Conservation (phyloP, 2,113 vertebrate genomes). For the Periophthalmodon schlosseri region DNA sequence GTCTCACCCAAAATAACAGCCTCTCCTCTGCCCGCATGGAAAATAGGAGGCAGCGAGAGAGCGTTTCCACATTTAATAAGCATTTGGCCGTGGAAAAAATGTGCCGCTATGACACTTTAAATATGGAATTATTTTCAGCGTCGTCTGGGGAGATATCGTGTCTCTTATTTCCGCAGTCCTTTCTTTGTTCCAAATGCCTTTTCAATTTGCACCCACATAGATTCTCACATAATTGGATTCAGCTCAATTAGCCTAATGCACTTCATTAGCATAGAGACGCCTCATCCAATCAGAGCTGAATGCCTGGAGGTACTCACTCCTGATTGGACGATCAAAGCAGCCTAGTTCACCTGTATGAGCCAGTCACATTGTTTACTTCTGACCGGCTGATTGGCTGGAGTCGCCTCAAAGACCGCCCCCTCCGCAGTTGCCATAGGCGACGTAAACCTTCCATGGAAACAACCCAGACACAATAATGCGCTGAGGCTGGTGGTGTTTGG, state of each 20-base stretch:
- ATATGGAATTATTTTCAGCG: not conserved
- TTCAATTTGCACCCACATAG: slow-evolving; percentile 33
- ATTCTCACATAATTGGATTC: slow-evolving; percentile 52
- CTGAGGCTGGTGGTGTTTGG: slow-evolving; percentile 31
- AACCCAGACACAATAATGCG: slow-evolving; percentile 60
- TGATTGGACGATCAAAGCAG: slow-evolving; percentile 49
- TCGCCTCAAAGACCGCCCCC: slow-evolving; percentile 53
- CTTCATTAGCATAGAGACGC: slow-evolving; percentile 54
- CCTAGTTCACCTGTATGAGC: slow-evolving; percentile 52
- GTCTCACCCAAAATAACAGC: slow-evolving; percentile 63
- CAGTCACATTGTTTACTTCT: slow-evolving; percentile 50
- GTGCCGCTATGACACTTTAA: slow-evolving; percentile 14
- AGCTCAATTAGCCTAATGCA: slow-evolving; percentile 60
- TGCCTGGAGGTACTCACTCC: slow-evolving; percentile 26
- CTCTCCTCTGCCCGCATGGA: slow-evolving; percentile 59
- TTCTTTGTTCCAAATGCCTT: slow-evolving; percentile 22
- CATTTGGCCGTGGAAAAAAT: slow-evolving; percentile 13
- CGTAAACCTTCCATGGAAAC: slow-evolving; percentile 77
- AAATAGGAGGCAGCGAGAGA: slow-evolving; percentile 36
- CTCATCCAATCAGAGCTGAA: slow-evolving; percentile 38
- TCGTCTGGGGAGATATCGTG: not conserved
- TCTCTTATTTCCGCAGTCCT: not conserved
- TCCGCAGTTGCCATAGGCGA: slow-evolving; percentile 77
- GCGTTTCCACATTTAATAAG: slow-evolving; percentile 46
- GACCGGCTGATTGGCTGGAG: slow-evolving; percentile 58